Base-by-base conservation (phyloP, 2,888 invertebrate genomes). In the Periphyllus acericola region DNA sequence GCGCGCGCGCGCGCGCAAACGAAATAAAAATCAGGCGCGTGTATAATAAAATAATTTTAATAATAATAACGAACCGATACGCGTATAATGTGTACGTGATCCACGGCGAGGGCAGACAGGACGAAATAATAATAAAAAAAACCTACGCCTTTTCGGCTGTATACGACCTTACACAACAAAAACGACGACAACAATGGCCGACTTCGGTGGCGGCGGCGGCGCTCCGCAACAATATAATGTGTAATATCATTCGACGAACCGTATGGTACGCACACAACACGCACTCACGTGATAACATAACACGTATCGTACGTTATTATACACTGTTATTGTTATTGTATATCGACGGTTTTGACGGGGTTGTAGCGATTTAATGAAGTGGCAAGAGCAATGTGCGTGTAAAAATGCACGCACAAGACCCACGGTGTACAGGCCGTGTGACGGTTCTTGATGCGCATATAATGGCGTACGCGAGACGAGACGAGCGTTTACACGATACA, bases 321-420 rank as follows among this genome's bases (percentile, higher is more conserved):
- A 14, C 17, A 21, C 52, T 52, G 14, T 32, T 52, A 21, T 46
- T 46, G 6, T 40, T 32, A 60, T 32, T 17, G 17, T 32, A 32
- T 32, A 79, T 52, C 55, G 55, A 32, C 81, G 68, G 46, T n/a
- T 68, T 60, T n/a, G 34, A 80, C 66, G 60, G 75, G 60, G 75
- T 76, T 76, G 74, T 46, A 52, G 84, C 80, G 80, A 87, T 87
- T 87, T 87, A 87, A 87, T 87, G 86, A 87, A 87, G 86, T 87
- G 86, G 86, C 81, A 87, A 87, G 74, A 87, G 86, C 78, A 79
- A 79, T n/a, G n/a, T n/a, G n/a, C n/a, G n/a, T n/a, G n/a, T n/a
- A n/a, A n/a, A n/a, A n/a, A n/a, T n/a, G n/a, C n/a, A n/a, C n/a
- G 25, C 8, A 60, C 25, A 60, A 19, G 60, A 60, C 19, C 60